Base-by-base conservation (phyloP, 1,140 invertebrate species). In the Drosophila rhopaloa region DNA sequence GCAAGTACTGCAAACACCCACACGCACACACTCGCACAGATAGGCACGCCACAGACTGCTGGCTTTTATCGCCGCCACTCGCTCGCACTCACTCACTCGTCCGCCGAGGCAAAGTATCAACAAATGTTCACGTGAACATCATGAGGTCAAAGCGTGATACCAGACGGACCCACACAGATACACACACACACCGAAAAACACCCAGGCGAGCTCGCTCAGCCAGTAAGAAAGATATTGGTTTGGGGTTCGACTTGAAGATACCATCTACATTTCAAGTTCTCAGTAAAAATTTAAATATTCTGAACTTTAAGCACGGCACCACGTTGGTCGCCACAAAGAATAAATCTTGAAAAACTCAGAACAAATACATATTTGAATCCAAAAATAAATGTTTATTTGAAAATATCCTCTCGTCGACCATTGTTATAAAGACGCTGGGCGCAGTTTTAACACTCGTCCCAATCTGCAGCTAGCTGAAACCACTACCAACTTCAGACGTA, bases 71-170 rank as follows among this genome's bases (percentile, higher is more conserved):
- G 43, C 29, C 47, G 5, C 55, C 41, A 55, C 38, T 47, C 44
- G 24, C 65, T 47, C 67, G n/a, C 66, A 40, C 44, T 29, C 24
- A 62, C 37, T 19, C 56, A 48, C 14, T 24, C 11, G 37, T 46
- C 24, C 16, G 70, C 38, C 47, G 47, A 60, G 61, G 47, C 75
- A 78, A 44, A 79, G 76, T 88, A 88, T 88, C 85, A 88, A 89
- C 84, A 89, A 88, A 77, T 89, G 84, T 88, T 89, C 84, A 88
- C 84, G 84, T 89, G 84, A 88, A 89, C 80, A 92, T 68, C 91
- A 92, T 92, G 91, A 92, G 91, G 91, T 92, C 91, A 91, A 91
- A 76, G 91, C 91, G 91, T 92, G 91, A 86, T 85, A 90, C 60
- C 84, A 84, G 82, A 71, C 84, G 79, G 71, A 88, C 58, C 59